Evolutionary conservation across 1,140 invertebrate genomes (phyloP), one percentile per base, ranked within the genome.

Genomic region (Ceratina australensis): DNA sequence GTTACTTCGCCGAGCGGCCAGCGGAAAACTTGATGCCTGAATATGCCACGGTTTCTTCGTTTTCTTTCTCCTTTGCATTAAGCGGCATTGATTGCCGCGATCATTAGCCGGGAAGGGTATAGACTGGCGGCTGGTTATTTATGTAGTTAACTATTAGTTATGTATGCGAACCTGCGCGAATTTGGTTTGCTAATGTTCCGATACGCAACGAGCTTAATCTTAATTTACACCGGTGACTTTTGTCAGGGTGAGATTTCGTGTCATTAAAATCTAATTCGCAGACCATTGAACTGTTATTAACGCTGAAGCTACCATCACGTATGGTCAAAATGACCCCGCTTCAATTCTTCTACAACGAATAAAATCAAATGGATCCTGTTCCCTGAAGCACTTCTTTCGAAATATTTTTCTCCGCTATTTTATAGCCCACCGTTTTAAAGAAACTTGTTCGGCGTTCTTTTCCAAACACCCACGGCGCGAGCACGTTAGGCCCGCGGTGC

Each of bases 171-270:
- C 52, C 52, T 49, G 22, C 4, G 47, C 18, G 22, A 28, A 52
- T 26, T 54, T 68, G 49, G 18, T 68, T 68, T 56, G 65, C 49
- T 68, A 68, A 68, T 68, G 65, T 54, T 28, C 2, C 26, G 15
- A 2, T 15, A 12, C 1, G 2, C 18, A n/a, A 3, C 49, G 18
- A 56, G 13, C 42, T 66, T 13, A 24, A 28, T 54, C 65, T 54
- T 28, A 28, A 68, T 54, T 68, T 20, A 26, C 65, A 28, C 65
- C 18, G 12, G 3, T 52, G 22, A 15, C 24, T 4, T n/a, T 52
- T 52, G 2, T 24, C 20, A 18, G 47, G 1, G 7, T 12, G 10
- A 66, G 33, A 8, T 8, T 42, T 3, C 20, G 20, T 22, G 16
- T 5, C 15, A 50, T n/a, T 50, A 7, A 66, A 66, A 12, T 50